phyloP scores from a whole-genome alignment of 2,113 vertebrate genomes.

The Corvus cornix region DNA sequence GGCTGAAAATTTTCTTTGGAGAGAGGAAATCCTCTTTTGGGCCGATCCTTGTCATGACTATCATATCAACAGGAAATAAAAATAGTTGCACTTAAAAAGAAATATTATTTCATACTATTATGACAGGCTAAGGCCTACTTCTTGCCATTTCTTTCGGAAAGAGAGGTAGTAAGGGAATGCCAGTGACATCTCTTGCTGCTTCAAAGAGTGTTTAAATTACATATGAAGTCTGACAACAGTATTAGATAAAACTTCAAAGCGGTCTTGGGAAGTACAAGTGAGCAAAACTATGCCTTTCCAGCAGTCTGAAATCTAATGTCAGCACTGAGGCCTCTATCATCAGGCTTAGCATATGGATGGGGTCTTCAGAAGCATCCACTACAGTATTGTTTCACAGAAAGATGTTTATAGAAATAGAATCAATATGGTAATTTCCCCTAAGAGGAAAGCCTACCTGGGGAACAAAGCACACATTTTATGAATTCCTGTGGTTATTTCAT shows the following conservation, averaged over 20 bases:
- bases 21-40: background rate
- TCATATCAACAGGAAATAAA: background rate
- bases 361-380: background rate
- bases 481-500: background rate
- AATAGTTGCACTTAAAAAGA: background rate
- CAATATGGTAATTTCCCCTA: constrained; percentile 19
- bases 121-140: background rate
- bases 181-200: background rate
- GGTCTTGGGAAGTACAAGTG: background rate
- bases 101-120: background rate
- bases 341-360: background rate
- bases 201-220: background rate
- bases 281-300: constrained; percentile 14
- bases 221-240: background rate
- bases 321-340: background rate
- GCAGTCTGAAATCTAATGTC: background rate
- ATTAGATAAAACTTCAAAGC: background rate
- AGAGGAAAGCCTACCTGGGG: constrained; percentile 38
- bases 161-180: background rate
- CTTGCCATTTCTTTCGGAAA: background rate
- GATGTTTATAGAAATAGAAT: constrained; percentile 34
- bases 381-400: constrained; percentile 31
- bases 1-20: background rate
- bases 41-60: background rate
- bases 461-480: constrained; percentile 17